A percentile compares a stretch with the other conserved stretches of the same genome.
phyloP scores from a whole-genome alignment of 2,888 invertebrate genomes.

The Suillia variegata region DNA sequence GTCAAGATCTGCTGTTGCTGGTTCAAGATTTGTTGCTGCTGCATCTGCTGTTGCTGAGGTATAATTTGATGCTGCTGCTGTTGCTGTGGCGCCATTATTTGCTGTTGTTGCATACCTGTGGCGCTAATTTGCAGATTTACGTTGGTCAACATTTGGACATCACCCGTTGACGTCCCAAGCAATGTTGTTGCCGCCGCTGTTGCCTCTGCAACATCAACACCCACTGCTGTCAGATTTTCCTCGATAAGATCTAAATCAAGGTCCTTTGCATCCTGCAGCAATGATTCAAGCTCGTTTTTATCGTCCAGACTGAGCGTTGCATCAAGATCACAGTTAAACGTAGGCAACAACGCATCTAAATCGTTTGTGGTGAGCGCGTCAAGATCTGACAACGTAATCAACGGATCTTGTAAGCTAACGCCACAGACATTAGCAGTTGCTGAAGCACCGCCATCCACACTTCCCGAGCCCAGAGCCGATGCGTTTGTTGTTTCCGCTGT shows the following conservation, averaged over 20 bases:
- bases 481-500: slow-evolving; percentile 14
- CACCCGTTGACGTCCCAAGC: slow-evolving; percentile 21
- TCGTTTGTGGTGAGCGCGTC: slow-evolving; percentile 62
- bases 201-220: slow-evolving; percentile 45
- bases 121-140: slow-evolving; percentile 24
- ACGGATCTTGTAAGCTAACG: slow-evolving; percentile 44
- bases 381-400: slow-evolving; percentile 53
- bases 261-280: slow-evolving; percentile 59
- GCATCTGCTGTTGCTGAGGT: slow-evolving; percentile 25
- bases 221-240: slow-evolving; percentile 62
- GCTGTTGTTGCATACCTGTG: slow-evolving; percentile 27
- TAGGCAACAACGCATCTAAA: slow-evolving; percentile 70
- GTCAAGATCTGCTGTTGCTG: slow-evolving; percentile 29
- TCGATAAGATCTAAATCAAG: slow-evolving; percentile 60
- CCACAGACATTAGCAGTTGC: too few species aligned
- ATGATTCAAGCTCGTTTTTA: slow-evolving; percentile 58
- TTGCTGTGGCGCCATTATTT: too few species aligned
- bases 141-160: slow-evolving; percentile 26
- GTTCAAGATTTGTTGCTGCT: slow-evolving; percentile 18
- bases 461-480: slow-evolving; percentile 3
- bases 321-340: slow-evolving; percentile 65
- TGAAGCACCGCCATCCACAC: slow-evolving; percentile 14
- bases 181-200: slow-evolving; percentile 34
- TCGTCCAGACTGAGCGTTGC: slow-evolving; percentile 57
- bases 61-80: slow-evolving; percentile 30